Conservation (phyloP, 2,888 invertebrate species). For the Drosophila silvestris region DNA sequence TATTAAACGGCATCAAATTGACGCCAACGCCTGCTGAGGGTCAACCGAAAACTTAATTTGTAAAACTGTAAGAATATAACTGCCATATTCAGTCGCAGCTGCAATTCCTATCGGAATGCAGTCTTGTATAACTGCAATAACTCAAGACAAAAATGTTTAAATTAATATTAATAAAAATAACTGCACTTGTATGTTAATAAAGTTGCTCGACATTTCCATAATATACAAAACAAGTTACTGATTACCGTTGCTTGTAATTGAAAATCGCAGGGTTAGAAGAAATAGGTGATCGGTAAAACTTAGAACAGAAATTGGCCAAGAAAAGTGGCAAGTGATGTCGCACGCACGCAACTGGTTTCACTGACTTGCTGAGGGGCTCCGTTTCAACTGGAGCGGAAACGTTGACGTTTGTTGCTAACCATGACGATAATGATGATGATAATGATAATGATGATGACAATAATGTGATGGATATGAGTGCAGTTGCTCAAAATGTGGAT, state of each 20-base stretch:
- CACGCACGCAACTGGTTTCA: conserved; percentile 50
- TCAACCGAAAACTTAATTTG: neutral
- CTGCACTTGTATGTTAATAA: neutral
- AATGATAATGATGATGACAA: conserved; percentile 13
- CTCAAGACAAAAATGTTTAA: too few species aligned
- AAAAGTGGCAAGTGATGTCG: conserved; percentile 37
- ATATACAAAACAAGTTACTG: neutral
- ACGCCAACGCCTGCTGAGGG: neutral
- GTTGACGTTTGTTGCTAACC: neutral
- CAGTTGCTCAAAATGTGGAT: conserved; percentile 41
- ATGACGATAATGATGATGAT: neutral
- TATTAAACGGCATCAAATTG: too few species aligned
- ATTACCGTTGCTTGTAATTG: neutral
- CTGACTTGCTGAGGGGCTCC: neutral
- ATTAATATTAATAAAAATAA: neutral
- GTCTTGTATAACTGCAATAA: neutral
- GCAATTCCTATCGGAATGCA: neutral
- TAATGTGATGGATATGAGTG: conserved; percentile 20
- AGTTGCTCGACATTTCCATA: neutral
- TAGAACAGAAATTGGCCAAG: conserved; percentile 39
- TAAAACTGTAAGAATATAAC: neutral
- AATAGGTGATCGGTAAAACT: conserved; percentile 8
- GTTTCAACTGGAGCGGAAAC: conserved; percentile 62
- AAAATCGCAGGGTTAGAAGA: neutral
- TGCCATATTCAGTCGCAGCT: neutral